These are phyloP conservation scores for Psilopogon haemacephalus DNA, from an alignment of 2,113 vertebrate genomes.

Conservation along the genomic window DNA sequence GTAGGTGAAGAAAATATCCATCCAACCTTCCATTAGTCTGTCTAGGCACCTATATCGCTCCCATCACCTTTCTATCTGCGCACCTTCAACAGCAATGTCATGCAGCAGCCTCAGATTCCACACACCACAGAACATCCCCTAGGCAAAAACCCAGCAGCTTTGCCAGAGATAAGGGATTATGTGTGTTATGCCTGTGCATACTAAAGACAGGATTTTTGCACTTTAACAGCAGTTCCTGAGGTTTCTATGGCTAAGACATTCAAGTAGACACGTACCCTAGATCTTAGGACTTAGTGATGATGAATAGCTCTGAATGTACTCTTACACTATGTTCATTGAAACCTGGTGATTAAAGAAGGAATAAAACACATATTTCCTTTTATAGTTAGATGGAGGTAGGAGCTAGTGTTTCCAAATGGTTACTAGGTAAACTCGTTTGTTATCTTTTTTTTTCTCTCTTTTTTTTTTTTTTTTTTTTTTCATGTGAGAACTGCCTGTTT, in stretches of 20 bases:
- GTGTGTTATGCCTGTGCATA: constrained; percentile 61
- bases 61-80: neutral
- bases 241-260: constrained; percentile 48
- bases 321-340: constrained; percentile 1
- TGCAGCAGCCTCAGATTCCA: constrained; percentile 67
- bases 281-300: constrained; percentile 34
- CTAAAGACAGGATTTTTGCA: constrained; percentile 64
- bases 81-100: constrained; percentile 25
- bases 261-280: constrained; percentile 49
- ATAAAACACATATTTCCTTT: constrained; percentile 18
- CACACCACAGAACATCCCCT: constrained; percentile 64
- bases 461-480: neutral
- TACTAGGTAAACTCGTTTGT: constrained; percentile 38
- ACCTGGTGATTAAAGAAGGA: constrained; percentile 29
- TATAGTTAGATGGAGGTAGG: constrained; percentile 3
- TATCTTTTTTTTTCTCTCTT: neutral
- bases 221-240: constrained; percentile 36
- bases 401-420: constrained; percentile 3
- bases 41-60: constrained; percentile 4
- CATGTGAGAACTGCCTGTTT: constrained; percentile 1
- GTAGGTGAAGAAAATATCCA: constrained; percentile 62
- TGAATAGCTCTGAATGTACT: constrained; percentile 25
- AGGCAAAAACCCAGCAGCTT: constrained; percentile 66
- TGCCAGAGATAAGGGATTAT: constrained; percentile 74
- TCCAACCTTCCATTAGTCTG: neutral